Base-by-base conservation (phyloP, 1,140 invertebrate genomes). In the Drosophila lacertosa region DNA sequence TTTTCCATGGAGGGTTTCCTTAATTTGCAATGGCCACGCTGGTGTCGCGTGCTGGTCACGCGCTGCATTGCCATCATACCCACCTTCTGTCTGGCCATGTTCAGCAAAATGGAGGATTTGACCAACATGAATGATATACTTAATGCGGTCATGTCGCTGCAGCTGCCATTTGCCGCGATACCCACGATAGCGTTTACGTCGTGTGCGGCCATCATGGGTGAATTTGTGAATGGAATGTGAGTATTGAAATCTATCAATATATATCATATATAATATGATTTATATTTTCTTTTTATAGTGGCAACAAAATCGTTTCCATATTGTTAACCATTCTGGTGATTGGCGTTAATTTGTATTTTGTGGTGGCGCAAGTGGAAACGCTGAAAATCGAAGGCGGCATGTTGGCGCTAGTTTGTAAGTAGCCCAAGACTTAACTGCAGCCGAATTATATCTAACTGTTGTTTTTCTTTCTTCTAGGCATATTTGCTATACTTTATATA, bases 111-210 rank as follows among this genome's bases (percentile, higher is more conserved):
- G 73, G 89, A 94, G 15, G 93, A 97, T 70, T 91, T 98, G 35
- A 96, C 96, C 16, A 92, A 92, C 13, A 95, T 98, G 95, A 98
- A 98, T 89, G 97, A 98, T 89, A 92, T 96, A n/a, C 92, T 98
- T 1, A 98, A 98, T 92, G 96, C 96, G 1, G 93, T 98, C 3
- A 98, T 98, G 97, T 96, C 95, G 65, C 91, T 98, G 0, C 97
- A 97, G 81, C 89, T 97, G 59, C 96, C 96, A 2, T 97, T 97
- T 89, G 96, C 97, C 11, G 93, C 97, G 6, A 92, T 98, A 58
- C 97, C 97, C 13, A 96, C 96, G 0, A 94, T 98, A 22, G 96
- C 97, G 1, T 98, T 98, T 82, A 98, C 97, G 0, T 96, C 95
- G 51, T 95, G 95, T 75, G 90, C 91, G 50, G 92, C 93, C 40